A percentile compares a stretch with the other conserved stretches of the same genome.
These are phyloP conservation scores for Gari tellinella DNA, from an alignment of 2,888 invertebrate genomes.

Conservation along the genomic window DNA sequence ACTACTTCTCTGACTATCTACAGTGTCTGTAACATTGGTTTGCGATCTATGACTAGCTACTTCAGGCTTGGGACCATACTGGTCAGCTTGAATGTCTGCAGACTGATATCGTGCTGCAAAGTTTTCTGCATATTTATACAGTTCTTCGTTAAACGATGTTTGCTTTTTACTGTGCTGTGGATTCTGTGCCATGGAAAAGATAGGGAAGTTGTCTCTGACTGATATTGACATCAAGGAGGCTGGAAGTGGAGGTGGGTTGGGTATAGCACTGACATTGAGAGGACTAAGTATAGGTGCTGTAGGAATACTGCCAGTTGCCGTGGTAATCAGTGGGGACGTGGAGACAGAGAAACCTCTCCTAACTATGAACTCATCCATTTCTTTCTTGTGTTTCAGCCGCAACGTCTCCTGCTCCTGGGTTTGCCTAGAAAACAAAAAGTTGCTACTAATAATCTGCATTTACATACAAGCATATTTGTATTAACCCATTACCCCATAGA, in stretches of 20 bases:
- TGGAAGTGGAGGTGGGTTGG: conserved; percentile 61
- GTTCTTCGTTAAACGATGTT: conserved; percentile 52
- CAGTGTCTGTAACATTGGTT: conserved; percentile 28
- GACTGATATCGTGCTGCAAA: conserved; percentile 38
- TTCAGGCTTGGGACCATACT: conserved; percentile 1
- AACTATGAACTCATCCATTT: conserved; percentile 68
- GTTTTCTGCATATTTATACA: conserved; percentile 38
- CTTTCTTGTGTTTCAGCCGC: conserved; percentile 64
- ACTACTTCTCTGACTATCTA: conserved; percentile 15
- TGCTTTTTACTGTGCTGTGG: conserved; percentile 25
- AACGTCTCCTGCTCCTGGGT: conserved; percentile 66
- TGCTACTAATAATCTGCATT: background rate
- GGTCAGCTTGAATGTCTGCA: conserved; percentile 3
- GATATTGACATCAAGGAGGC: conserved; percentile 53
- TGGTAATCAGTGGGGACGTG: conserved; percentile 57
- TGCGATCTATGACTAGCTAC: conserved; percentile 33
- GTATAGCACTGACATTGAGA: conserved; percentile 52
- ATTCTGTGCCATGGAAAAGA: conserved; percentile 42
- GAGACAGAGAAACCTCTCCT: conserved; percentile 62
- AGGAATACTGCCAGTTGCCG: conserved; percentile 39
- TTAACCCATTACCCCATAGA: no score
- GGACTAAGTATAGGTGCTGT: conserved; percentile 67
- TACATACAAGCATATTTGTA: background rate
- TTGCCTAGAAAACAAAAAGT: conserved; percentile 65
- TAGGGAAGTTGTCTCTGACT: conserved; percentile 37